Evolutionary conservation across 1,140 invertebrate species (phyloP).

Genomic region (Pantala flavescens): DNA sequence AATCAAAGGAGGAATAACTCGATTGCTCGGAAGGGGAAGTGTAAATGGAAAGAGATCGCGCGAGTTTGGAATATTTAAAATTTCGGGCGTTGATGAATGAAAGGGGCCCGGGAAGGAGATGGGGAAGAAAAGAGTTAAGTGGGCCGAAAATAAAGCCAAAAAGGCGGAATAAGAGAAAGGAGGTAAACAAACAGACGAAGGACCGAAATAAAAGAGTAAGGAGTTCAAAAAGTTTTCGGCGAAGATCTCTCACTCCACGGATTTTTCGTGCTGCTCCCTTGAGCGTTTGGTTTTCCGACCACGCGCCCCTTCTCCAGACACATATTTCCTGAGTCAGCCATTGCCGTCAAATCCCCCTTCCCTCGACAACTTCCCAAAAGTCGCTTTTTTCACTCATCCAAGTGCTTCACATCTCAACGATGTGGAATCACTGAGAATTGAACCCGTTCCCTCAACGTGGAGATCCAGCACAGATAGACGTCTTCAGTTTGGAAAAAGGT

Average conservation of each 20-base stretch:
- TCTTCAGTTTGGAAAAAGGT: no score
- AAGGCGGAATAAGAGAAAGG: not conserved
- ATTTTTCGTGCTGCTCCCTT: not conserved
- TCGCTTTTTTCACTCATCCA: no score
- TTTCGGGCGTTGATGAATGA: no score
- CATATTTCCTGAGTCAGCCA: slow-evolving; percentile 8
- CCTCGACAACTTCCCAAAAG: not conserved
- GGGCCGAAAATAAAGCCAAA: not conserved
- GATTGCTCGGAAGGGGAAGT: not conserved
- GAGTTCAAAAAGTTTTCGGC: no score
- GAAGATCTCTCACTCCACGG: not conserved
- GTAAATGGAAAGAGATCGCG: not conserved
- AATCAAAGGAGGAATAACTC: no score
- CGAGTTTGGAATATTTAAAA: not conserved
- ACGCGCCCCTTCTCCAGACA: slow-evolving; percentile 5
- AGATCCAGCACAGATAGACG: no score
- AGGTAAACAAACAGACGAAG: no score
- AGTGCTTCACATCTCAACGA: no score
- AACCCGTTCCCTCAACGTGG: no score
- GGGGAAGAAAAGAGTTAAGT: not conserved
- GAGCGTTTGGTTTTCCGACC: not conserved
- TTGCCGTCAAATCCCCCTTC: not conserved
- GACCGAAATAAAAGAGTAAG: no score
- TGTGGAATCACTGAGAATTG: no score
- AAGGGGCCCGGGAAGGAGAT: not conserved